Conservation (phyloP, 1,140 invertebrate genomes). For the Caenorhabditis tropicalis region DNA sequence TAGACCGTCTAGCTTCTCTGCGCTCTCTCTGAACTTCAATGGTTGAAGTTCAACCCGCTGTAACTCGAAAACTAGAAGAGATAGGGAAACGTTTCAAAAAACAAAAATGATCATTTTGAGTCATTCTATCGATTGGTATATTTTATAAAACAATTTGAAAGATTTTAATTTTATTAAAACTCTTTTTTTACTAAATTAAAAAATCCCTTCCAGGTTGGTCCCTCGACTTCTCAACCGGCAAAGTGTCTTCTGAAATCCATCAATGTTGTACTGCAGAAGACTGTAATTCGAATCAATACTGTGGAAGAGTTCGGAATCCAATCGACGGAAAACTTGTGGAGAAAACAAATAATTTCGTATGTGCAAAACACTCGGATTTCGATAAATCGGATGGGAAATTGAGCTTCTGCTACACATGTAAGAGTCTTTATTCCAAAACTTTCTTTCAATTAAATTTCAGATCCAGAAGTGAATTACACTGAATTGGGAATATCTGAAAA, state of each 20-base stretch:
- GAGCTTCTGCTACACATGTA: not conserved
- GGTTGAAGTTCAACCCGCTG: too few relatives aligned
- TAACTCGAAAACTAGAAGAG: too few relatives aligned
- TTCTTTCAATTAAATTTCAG: not conserved
- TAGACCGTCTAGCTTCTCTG: too few relatives aligned
- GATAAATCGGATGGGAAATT: not conserved
- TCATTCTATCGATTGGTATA: too few relatives aligned
- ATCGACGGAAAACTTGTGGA: not conserved
- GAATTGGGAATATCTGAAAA: too few relatives aligned
- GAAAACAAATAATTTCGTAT: not conserved
- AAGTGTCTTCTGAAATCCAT: not conserved
- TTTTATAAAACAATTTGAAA: not conserved
- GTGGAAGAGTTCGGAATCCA: not conserved
- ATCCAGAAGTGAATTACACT: not conserved
- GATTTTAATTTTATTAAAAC: too few relatives aligned
- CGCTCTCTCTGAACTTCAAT: too few relatives aligned
- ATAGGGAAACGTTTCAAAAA: too few relatives aligned
- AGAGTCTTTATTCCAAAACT: not conserved
- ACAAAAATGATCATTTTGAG: too few relatives aligned
- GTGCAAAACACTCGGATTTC: not conserved
- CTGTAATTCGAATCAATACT: not conserved
- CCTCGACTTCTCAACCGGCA: not conserved
- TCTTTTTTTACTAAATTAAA: too few relatives aligned
- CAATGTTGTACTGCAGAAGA: not conserved
- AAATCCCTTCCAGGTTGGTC: not conserved